phyloP scores from a whole-genome alignment of 2,888 invertebrate species.

The Philhelius pedissequus region DNA sequence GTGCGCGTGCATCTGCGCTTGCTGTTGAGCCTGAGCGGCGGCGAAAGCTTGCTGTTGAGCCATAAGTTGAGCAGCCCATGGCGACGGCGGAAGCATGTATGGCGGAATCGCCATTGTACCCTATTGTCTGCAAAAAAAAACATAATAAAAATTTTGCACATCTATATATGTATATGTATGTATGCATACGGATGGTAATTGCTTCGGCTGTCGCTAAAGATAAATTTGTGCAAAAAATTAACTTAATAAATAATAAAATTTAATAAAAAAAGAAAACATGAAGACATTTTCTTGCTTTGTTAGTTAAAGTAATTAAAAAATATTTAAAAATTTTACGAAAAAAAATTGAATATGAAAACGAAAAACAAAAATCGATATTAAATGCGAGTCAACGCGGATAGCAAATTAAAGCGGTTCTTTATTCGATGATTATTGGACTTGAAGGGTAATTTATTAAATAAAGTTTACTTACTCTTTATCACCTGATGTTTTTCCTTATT shows the following conservation, averaged over 20 bases:
- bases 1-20: slow-evolving; percentile 82
- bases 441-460: neutral
- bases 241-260: neutral
- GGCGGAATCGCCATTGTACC: slow-evolving; percentile 77
- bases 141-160: neutral
- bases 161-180: neutral
- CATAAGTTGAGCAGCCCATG: slow-evolving; percentile 94
- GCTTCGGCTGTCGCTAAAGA: neutral
- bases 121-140: neutral
- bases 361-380: slow-evolving; percentile 18
- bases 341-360: neutral
- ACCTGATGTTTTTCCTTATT: neutral
- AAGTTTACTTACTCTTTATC: slow-evolving; percentile 13
- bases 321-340: neutral
- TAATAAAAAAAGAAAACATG: neutral
- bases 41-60: slow-evolving; percentile 91
- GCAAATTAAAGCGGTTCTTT: slow-evolving; percentile 3
- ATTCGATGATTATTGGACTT: neutral
- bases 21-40: slow-evolving; percentile 81
- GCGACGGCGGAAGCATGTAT: slow-evolving; percentile 81
- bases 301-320: neutral
- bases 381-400: slow-evolving; percentile 6
- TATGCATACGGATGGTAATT: neutral
- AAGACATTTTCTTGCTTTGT: neutral
- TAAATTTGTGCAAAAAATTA: neutral